A percentile compares a stretch with the other conserved stretches of the same genome.
Evolutionary conservation across 2,113 vertebrate genomes (phyloP).

Genomic region (Carlito syrichta): DNA sequence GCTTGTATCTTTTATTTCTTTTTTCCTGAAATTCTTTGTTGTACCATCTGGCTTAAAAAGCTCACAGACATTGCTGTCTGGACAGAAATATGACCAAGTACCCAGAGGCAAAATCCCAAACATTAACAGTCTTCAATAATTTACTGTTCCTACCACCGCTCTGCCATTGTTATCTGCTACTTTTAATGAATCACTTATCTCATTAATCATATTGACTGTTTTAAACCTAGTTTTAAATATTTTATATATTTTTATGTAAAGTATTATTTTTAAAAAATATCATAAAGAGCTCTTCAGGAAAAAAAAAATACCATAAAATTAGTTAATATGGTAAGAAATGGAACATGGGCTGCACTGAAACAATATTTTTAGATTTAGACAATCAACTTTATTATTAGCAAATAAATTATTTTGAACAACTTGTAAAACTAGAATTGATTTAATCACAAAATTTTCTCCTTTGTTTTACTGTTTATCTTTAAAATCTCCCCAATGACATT

Average conservation of each 20-base stretch:
- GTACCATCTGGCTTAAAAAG: background rate
- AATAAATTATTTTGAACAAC: background rate
- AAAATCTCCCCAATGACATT: background rate
- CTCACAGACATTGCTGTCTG: background rate
- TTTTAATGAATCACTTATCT: conserved; percentile 51
- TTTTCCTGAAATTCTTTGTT: conserved; percentile 41
- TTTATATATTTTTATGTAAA: conserved; percentile 12
- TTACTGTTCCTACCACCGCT: background rate
- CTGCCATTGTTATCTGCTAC: background rate
- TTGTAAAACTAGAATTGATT: background rate
- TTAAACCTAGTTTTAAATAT: conserved; percentile 14
- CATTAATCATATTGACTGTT: background rate
- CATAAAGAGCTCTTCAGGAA: background rate
- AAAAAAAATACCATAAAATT: background rate
- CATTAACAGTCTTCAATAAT: conserved; percentile 35
- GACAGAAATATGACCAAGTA: background rate
- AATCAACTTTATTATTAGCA: background rate
- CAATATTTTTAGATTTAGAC: background rate
- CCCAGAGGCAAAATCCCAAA: background rate
- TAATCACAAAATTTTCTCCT: background rate
- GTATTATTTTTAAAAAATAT: background rate
- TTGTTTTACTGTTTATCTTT: background rate
- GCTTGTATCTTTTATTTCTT: background rate
- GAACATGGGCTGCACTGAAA: background rate
- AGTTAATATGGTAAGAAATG: background rate